A percentile compares a stretch with the other conserved stretches of the same genome.
Evolutionary conservation across 1,140 invertebrate genomes (phyloP).

Genomic region (Galendromus occidentalis): DNA sequence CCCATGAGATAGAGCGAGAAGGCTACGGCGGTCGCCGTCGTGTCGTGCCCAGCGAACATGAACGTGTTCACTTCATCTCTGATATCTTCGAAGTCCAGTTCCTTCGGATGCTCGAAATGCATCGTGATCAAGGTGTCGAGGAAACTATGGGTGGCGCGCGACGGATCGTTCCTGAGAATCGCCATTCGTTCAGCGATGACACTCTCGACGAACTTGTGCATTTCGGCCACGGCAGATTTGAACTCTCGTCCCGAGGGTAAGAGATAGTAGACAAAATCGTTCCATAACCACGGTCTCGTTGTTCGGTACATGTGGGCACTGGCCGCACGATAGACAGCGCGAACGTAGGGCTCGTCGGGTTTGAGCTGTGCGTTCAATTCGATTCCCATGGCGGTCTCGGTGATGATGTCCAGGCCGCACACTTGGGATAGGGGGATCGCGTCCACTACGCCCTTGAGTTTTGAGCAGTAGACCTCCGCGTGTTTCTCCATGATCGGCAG

Average conservation of each 20-base stretch:
- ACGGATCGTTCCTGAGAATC: not conserved
- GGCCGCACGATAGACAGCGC: constrained; percentile 28
- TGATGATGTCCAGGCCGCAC: constrained; percentile 20
- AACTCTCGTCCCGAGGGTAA: constrained; percentile 15
- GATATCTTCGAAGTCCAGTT: constrained; percentile 23
- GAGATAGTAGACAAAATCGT: constrained; percentile 16
- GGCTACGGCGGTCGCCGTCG: constrained; percentile 41
- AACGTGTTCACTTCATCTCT: constrained; percentile 78
- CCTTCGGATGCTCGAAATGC: constrained; percentile 25
- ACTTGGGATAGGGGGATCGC: not conserved
- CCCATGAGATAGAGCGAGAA: constrained; percentile 27
- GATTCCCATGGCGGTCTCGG: constrained; percentile 65
- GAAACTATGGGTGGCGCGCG: not conserved
- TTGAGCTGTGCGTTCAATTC: constrained; percentile 45
- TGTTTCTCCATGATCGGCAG: constrained; percentile 3
- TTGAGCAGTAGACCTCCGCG: not conserved
- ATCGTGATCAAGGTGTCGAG: not conserved
- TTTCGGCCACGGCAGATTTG: constrained; percentile 11
- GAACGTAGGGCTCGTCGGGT: constrained; percentile 48
- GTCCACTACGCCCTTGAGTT: not conserved
- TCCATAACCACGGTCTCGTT: constrained; percentile 14
- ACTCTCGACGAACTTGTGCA: constrained; percentile 8
- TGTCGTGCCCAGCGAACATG: constrained; percentile 89
- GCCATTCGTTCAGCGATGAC: not conserved
- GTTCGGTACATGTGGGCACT: not conserved